Conservation (phyloP, 2,113 vertebrate species). For the Alosa alosa region DNA sequence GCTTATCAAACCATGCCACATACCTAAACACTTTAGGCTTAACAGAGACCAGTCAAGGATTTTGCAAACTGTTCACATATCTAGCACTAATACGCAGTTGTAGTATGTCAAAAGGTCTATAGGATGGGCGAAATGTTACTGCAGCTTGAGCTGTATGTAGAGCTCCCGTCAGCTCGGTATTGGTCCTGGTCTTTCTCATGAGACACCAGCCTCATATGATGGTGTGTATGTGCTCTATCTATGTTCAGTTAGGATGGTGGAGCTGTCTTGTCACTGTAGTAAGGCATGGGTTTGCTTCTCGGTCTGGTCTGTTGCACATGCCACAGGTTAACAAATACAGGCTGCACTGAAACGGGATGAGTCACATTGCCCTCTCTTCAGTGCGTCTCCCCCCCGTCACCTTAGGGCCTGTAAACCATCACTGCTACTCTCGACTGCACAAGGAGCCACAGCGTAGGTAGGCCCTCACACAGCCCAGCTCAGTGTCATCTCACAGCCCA, state of each 20-base stretch:
- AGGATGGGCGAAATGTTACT: neutral
- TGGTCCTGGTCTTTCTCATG: neutral
- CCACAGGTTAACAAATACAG: neutral
- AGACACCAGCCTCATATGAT: neutral
- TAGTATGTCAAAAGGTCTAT: neutral
- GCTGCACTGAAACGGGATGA: too few relatives aligned
- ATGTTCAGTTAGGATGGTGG: neutral
- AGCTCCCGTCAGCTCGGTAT: neutral
- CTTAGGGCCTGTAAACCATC: constrained; percentile 6
- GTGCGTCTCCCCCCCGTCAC: neutral
- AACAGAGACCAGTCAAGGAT: neutral
- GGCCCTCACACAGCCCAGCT: neutral
- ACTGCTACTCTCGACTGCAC: neutral
- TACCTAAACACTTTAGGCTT: neutral
- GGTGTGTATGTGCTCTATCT: neutral
- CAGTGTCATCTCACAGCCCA: neutral
- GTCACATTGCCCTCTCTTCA: too few relatives aligned
- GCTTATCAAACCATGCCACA: neutral
- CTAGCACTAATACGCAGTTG: neutral
- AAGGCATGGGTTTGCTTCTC: neutral
- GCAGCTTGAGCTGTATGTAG: too few relatives aligned
- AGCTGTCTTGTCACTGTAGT: neutral
- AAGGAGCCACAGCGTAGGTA: neutral
- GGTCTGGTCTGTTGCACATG: neutral
- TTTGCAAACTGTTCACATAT: neutral